These are phyloP conservation scores for Littorina saxatilis DNA, from an alignment of 1,140 invertebrate species.

Conservation along the genomic window DNA sequence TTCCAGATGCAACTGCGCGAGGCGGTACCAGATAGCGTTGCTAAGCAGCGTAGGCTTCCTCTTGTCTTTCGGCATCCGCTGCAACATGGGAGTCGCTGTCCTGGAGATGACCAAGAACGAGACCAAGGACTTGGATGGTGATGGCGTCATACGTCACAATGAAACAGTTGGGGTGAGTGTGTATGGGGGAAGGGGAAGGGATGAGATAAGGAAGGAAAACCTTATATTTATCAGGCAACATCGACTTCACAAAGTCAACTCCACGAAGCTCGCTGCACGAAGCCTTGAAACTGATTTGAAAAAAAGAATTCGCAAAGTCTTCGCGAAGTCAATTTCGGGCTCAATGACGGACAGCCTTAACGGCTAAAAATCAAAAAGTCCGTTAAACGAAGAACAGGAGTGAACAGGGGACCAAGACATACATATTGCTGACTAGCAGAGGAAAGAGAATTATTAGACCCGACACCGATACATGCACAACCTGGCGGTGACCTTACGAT, in stretches of 20 bases:
- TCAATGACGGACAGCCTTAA: too few relatives aligned
- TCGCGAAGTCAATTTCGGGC: too few relatives aligned
- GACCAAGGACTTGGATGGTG: slow-evolving; percentile 64
- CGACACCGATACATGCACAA: too few relatives aligned
- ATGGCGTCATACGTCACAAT: slow-evolving; percentile 46
- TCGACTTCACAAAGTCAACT: neutral
- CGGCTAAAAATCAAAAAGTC: too few relatives aligned
- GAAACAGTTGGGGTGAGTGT: slow-evolving; percentile 55
- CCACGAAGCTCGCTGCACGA: too few relatives aligned
- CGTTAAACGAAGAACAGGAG: too few relatives aligned
- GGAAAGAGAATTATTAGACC: too few relatives aligned
- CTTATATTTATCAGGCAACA: neutral
- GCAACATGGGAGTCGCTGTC: slow-evolving; percentile 97
- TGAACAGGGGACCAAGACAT: too few relatives aligned
- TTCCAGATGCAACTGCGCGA: slow-evolving; percentile 57
- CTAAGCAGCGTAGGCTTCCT: slow-evolving; percentile 74
- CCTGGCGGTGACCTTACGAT: too few relatives aligned
- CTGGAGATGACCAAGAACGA: slow-evolving; percentile 82
- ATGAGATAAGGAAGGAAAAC: neutral
- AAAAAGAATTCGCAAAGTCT: too few relatives aligned
- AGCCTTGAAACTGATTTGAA: too few relatives aligned
- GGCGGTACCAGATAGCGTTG: slow-evolving; percentile 72
- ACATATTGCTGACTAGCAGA: too few relatives aligned
- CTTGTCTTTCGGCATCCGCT: slow-evolving; percentile 78
- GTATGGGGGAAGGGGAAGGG: neutral